These are phyloP conservation scores for Meiosimyza platycephala DNA, from an alignment of 2,888 invertebrate species.

Conservation along the genomic window DNA sequence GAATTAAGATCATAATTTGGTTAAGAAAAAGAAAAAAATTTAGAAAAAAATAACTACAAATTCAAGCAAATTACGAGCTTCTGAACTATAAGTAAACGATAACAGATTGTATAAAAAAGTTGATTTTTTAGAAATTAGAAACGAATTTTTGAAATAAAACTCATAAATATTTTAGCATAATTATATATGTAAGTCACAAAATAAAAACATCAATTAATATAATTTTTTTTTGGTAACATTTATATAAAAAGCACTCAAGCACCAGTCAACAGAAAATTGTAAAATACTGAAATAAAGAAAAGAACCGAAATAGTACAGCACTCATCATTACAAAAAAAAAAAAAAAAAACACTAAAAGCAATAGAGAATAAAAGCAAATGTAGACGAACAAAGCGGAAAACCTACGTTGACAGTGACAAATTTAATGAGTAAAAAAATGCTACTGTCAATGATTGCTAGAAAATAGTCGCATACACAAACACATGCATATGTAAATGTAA, in stretches of 20 bases:
- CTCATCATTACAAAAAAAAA: background rate
- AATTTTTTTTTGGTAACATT: background rate
- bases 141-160: background rate
- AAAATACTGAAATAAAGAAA: background rate
- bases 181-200: constrained; percentile 22
- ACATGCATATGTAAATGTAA: background rate
- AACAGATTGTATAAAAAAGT: constrained; percentile 15
- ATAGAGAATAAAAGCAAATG: background rate
- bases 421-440: no score
- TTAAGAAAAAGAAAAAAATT: background rate
- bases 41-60: constrained; percentile 18
- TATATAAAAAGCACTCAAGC: background rate
- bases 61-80: constrained; percentile 32
- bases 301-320: background rate
- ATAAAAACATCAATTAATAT: background rate
- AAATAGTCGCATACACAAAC: background rate
- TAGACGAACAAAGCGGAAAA: no score
- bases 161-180: constrained; percentile 21
- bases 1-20: no score
- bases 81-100: constrained; percentile 14
- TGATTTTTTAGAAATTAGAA: constrained; percentile 18
- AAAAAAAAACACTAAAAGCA: constrained; percentile 13
- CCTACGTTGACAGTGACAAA: no score
- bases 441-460: no score
- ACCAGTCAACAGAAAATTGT: background rate